Evolutionary conservation across 2,113 vertebrate species (phyloP).

Genomic region (Poeciliopsis prolifica): DNA sequence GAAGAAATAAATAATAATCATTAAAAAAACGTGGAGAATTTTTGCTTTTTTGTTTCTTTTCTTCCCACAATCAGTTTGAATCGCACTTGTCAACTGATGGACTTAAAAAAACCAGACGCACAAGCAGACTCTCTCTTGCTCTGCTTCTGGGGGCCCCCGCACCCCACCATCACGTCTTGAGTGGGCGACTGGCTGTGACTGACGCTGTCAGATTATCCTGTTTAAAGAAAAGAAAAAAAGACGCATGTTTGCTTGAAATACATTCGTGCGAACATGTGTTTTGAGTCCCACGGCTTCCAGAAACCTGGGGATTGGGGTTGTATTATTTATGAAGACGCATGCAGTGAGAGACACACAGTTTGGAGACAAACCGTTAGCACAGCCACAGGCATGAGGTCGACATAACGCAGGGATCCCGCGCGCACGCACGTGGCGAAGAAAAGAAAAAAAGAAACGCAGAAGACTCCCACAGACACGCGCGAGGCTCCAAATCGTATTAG

Average conservation of each 20-base stretch:
- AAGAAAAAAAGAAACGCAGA: not conserved
- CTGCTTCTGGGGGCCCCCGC: constrained; percentile 21
- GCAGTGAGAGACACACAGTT: constrained; percentile 30
- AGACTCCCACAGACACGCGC: constrained; percentile 22
- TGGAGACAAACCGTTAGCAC: constrained; percentile 33
- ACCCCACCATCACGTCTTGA: constrained; percentile 53
- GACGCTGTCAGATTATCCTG: constrained; percentile 66
- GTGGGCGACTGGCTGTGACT: constrained; percentile 65
- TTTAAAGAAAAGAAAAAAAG: constrained; percentile 52
- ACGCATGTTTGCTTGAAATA: constrained; percentile 47
- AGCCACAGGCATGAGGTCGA: constrained; percentile 36
- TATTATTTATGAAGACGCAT: constrained; percentile 64
- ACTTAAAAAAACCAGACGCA: constrained; percentile 22
- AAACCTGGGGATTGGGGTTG: not conserved
- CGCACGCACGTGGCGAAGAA: not conserved
- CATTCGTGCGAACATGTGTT: constrained; percentile 18
- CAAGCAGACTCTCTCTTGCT: constrained; percentile 9
- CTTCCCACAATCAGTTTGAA: constrained; percentile 58
- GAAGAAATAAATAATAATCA: not conserved
- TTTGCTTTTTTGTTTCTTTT: constrained; percentile 23
- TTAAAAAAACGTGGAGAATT: not conserved
- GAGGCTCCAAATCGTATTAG: constrained; percentile 66
- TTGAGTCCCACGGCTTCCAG: constrained; percentile 62
- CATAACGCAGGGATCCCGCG: constrained; percentile 4
- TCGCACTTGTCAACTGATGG: constrained; percentile 45